These are phyloP conservation scores for Mythimna lalbum DNA, from an alignment of 2,888 invertebrate genomes.

Conservation along the genomic window DNA sequence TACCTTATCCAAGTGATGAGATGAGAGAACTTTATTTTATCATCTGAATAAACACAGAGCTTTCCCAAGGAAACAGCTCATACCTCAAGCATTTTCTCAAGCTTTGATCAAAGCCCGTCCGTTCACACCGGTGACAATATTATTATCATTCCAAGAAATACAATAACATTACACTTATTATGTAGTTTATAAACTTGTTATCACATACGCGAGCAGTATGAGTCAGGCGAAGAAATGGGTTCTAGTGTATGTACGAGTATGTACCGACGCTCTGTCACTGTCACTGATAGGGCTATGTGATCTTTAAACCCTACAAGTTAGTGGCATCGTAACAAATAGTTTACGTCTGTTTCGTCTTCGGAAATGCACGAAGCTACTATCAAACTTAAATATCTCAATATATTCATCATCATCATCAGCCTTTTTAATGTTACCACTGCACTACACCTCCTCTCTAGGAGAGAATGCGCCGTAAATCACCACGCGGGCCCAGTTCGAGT, in stretches of 20 bases:
- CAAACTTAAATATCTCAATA: too few relatives aligned
- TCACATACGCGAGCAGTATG: conserved; percentile 37
- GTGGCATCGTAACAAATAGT: conserved; percentile 13
- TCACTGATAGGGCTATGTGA: conserved; percentile 34
- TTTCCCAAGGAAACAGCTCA: conserved; percentile 23
- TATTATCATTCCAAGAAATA: conserved; percentile 13
- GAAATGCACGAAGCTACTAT: conserved; percentile 14
- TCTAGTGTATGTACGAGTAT: not conserved
- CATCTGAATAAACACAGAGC: not conserved
- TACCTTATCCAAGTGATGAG: too few relatives aligned
- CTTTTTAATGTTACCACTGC: too few relatives aligned
- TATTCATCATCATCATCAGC: too few relatives aligned
- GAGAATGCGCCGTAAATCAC: too few relatives aligned
- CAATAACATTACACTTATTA: conserved; percentile 28
- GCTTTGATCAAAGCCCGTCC: not conserved
- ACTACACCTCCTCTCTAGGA: too few relatives aligned
- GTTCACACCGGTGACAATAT: conserved; percentile 3
- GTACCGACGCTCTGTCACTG: conserved; percentile 24
- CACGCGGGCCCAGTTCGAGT: too few relatives aligned
- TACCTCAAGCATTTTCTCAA: conserved; percentile 19
- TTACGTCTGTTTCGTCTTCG: conserved; percentile 9
- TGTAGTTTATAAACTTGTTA: conserved; percentile 33
- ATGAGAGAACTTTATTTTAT: not conserved
- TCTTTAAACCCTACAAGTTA: conserved; percentile 48
- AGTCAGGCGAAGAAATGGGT: conserved; percentile 51